phyloP scores from a whole-genome alignment of 1,140 invertebrate genomes.

The Drosophila miranda region DNA sequence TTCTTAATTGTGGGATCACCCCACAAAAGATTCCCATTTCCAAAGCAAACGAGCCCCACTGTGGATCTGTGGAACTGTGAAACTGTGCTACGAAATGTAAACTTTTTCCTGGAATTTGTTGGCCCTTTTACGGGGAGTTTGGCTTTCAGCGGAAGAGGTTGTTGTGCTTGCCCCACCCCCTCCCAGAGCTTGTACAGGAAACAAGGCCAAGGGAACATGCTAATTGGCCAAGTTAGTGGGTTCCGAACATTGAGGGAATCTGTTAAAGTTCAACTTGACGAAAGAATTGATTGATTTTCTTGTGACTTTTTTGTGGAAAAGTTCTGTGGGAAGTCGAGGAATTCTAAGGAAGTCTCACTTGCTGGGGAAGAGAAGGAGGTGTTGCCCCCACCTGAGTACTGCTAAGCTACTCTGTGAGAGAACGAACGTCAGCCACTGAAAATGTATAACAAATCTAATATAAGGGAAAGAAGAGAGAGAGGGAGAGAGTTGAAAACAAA shows the following conservation, averaged over 20 bases:
- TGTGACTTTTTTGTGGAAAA: not conserved
- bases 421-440: too few relatives aligned
- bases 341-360: too few relatives aligned
- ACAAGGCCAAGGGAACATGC: not conserved
- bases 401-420: too few relatives aligned
- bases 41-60: slow-evolving; percentile 22
- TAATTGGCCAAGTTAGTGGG: slow-evolving; percentile 11
- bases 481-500: not conserved
- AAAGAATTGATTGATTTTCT: too few relatives aligned
- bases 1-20: slow-evolving; percentile 13
- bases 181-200: slow-evolving; percentile 15
- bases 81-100: slow-evolving; percentile 10
- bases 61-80: too few relatives aligned
- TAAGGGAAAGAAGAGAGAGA: too few relatives aligned
- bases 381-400: too few relatives aligned
- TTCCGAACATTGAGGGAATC: too few relatives aligned
- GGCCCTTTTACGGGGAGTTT: slow-evolving; percentile 26
- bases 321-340: not conserved
- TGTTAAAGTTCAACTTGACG: too few relatives aligned
- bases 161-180: slow-evolving; percentile 4
- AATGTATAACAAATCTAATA: too few relatives aligned
- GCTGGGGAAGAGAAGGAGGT: too few relatives aligned
- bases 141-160: slow-evolving; percentile 42
- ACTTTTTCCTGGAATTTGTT: slow-evolving; percentile 21
- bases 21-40: slow-evolving; percentile 27